Evolutionary conservation across 2,113 vertebrate genomes (phyloP).

Genomic region (Prinia subflava): DNA sequence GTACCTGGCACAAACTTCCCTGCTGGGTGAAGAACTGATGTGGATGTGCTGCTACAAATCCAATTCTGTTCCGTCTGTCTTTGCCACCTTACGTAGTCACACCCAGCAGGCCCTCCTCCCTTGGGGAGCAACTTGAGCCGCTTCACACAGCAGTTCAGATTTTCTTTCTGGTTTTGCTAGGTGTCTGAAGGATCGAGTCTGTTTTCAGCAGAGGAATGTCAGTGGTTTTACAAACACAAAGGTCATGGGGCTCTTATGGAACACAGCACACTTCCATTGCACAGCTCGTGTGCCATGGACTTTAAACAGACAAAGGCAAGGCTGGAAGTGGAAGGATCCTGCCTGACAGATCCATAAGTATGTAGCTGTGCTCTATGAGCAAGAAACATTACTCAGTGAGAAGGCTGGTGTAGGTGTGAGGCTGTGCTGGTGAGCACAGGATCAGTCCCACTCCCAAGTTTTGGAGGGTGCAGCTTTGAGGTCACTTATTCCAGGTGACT

Average conservation of each 20-base stretch:
- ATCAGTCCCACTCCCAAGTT: not conserved
- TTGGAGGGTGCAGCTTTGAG: not conserved
- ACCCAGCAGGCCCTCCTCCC: not conserved
- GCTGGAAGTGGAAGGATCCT: not conserved
- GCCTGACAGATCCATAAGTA: not conserved
- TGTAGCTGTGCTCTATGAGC: not conserved
- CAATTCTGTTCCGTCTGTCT: not conserved
- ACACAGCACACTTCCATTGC: rapidly evolving
- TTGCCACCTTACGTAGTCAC: not conserved
- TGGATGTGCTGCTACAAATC: not conserved
- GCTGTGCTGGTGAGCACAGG: not conserved
- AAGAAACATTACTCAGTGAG: not conserved
- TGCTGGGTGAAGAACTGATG: not conserved
- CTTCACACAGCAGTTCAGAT: not conserved
- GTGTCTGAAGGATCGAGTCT: not conserved
- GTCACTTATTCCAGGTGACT: not conserved
- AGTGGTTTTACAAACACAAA: not conserved
- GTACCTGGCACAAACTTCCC: not conserved
- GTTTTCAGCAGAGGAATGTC: not conserved
- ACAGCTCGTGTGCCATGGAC: not conserved
- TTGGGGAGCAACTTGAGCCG: not conserved
- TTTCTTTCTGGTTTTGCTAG: not conserved
- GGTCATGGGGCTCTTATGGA: rapidly evolving
- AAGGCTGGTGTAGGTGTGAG: not conserved
- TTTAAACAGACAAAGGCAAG: not conserved